These are phyloP conservation scores for Kobus ellipsiprymnus DNA, from an alignment of 2,113 vertebrate genomes.

Conservation along the genomic window DNA sequence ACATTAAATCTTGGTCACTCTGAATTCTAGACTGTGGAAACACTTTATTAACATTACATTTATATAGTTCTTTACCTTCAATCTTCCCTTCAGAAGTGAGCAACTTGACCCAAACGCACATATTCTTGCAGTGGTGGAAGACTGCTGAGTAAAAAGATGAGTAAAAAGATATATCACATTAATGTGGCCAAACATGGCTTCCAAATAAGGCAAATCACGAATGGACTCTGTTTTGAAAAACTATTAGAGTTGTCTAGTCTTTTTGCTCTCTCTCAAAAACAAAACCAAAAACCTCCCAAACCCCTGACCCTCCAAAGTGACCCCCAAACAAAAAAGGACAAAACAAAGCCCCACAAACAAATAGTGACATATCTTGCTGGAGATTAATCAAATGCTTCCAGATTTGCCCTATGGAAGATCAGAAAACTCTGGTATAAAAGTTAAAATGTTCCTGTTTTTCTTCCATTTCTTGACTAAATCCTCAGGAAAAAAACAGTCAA, in stretches of 20 bases:
- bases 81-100: not conserved
- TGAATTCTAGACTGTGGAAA: not conserved
- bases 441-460: not conserved
- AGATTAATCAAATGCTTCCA: not conserved
- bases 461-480: slow-evolving; percentile 26
- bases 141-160: not conserved
- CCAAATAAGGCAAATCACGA: not conserved
- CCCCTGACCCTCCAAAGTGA: not conserved
- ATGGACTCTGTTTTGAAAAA: not conserved
- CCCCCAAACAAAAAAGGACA: not conserved
- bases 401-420: not conserved
- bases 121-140: not conserved
- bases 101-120: not conserved
- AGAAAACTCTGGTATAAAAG: not conserved
- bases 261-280: not conserved
- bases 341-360: not conserved
- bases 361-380: not conserved
- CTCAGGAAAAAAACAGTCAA: not conserved
- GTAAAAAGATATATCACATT: not conserved
- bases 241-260: not conserved
- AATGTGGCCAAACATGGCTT: not conserved
- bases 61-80: not conserved
- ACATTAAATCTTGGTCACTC: not conserved
- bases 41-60: not conserved
- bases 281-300: not conserved